Evolutionary conservation across 1,140 invertebrate species (phyloP).

Genomic region (Apis mellifera): Amel_HAv3.1 CM009940.2:8336501-8337000

Average conservation of each 20-base stretch:
- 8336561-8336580: background rate
- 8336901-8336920: conserved; percentile 74
- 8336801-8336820: background rate
- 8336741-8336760: background rate
- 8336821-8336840: background rate
- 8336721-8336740: conserved; percentile 6
- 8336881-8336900: conserved; percentile 66
- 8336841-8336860: background rate
- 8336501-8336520: conserved; percentile 78
- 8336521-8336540: conserved; percentile 73
- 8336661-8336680: conserved; percentile 33
- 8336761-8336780: background rate
- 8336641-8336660: conserved; percentile 13
- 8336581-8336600: background rate
- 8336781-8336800: background rate
- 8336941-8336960: conserved; percentile 74
- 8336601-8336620: background rate
- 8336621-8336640: background rate
- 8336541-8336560: conserved; percentile 67
- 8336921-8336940: conserved; percentile 75
- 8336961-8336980: conserved; percentile 78
- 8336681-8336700: background rate
- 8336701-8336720: conserved; percentile 1
- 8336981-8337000: conserved; percentile 72
- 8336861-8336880: conserved; percentile 11